phyloP scores from a whole-genome alignment of 2,113 vertebrate genomes.

The Callaeas wilsoni region DNA sequence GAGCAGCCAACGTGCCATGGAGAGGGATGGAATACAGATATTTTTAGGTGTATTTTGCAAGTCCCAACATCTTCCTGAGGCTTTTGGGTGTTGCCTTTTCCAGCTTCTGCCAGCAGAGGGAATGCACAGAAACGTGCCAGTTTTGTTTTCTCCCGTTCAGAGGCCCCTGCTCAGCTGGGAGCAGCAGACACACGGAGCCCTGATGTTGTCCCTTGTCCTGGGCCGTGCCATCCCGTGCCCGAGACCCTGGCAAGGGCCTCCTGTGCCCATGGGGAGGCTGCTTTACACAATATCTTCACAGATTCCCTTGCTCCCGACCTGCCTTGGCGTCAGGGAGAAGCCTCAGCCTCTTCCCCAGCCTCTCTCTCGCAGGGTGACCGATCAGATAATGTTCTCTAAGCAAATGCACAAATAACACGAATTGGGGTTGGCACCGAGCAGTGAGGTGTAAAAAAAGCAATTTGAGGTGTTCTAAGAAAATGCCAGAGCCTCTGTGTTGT shows the following conservation, averaged over 20 bases:
- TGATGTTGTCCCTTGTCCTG: background rate
- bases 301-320: background rate
- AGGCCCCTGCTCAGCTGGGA: background rate
- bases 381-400: conserved; percentile 75
- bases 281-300: background rate
- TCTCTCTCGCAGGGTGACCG: conserved; percentile 68
- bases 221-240: background rate
- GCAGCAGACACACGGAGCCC: background rate
- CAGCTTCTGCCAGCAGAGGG: conserved; percentile 54
- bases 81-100: conserved; percentile 33
- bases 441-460: conserved; percentile 77
- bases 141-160: background rate
- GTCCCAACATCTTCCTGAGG: background rate
- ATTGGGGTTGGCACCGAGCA: conserved; percentile 76
- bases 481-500: conserved; percentile 42
- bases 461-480: conserved; percentile 75
- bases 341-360: conserved; percentile 34
- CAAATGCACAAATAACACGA: conserved; percentile 73
- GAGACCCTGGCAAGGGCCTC: background rate
- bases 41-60: too few species aligned
- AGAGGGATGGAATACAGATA: rapidly evolving
- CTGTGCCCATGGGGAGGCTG: rapidly evolving
- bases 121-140: background rate
- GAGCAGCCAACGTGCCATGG: rapidly evolving
- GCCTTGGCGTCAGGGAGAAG: background rate